Evolutionary conservation across 2,113 vertebrate species (phyloP).

Genomic region (Ramphastos sulfuratus): DNA sequence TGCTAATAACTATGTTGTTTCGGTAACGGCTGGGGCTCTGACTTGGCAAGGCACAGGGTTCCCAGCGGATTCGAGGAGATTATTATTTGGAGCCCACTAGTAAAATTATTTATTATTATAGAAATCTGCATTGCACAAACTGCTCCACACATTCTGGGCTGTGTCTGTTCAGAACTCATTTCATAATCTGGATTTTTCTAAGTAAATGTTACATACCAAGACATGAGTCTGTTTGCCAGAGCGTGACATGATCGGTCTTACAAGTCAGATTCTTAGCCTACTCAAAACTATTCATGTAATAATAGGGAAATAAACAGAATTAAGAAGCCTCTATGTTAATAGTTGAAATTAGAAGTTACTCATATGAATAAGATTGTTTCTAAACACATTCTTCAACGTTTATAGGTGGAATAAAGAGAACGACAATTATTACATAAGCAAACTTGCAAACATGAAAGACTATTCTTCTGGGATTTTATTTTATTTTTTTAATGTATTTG

Average conservation of each 20-base stretch:
- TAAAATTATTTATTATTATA: background rate
- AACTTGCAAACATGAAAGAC: constrained; percentile 66
- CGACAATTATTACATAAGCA: constrained; percentile 54
- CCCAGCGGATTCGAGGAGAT: background rate
- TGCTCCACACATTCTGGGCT: background rate
- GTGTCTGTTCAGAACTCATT: background rate
- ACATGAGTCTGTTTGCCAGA: constrained; percentile 4
- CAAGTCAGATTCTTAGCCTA: constrained; percentile 25
- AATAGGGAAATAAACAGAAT: constrained; percentile 36
- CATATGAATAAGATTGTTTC: constrained; percentile 18
- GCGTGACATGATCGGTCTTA: constrained; percentile 31
- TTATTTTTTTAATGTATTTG: constrained; percentile 67
- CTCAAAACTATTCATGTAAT: constrained; percentile 20
- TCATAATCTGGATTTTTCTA: constrained; percentile 1
- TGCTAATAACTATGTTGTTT: constrained; percentile 33
- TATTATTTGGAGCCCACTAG: constrained; percentile 7
- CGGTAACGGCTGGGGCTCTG: background rate
- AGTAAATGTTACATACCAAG: constrained; percentile 2
- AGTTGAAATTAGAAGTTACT: constrained; percentile 32
- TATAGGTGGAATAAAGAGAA: constrained; percentile 58
- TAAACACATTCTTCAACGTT: constrained; percentile 44
- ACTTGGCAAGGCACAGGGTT: constrained; percentile 21
- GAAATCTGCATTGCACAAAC: background rate
- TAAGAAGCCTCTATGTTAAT: constrained; percentile 14
- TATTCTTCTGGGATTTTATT: constrained; percentile 69